A percentile compares a stretch with the other conserved stretches of the same genome.
phyloP scores from a whole-genome alignment of 1,140 invertebrate genomes.

The Pollicipes pollicipes region DNA sequence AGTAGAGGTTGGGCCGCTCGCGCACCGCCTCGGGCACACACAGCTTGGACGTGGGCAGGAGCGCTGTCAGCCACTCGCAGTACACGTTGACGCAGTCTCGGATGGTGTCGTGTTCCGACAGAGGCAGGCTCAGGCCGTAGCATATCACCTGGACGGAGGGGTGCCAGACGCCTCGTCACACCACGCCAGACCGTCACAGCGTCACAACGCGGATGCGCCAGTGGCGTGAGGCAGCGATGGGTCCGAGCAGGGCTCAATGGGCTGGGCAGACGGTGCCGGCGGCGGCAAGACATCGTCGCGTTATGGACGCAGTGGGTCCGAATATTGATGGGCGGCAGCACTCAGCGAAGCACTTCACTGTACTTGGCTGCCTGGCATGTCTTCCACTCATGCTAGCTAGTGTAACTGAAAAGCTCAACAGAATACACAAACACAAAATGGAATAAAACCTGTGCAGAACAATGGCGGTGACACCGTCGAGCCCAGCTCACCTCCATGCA shows the following conservation, averaged over 20 bases:
- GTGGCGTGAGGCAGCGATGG: background rate
- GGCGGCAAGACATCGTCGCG: too few relatives aligned
- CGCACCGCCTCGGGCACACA: slow-evolving; percentile 67
- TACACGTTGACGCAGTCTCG: slow-evolving; percentile 92
- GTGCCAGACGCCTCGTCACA: slow-evolving; percentile 3
- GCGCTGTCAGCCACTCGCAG: slow-evolving; percentile 83
- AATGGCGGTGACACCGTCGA: background rate
- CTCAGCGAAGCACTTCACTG: background rate
- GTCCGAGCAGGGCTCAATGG: too few relatives aligned
- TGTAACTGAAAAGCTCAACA: background rate
- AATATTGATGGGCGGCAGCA: background rate
- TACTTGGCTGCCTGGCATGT: background rate
- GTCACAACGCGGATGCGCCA: background rate
- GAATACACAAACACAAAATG: background rate
- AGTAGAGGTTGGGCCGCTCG: slow-evolving; percentile 79
- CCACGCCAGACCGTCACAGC: background rate
- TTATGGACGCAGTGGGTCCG: background rate
- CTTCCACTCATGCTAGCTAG: background rate
- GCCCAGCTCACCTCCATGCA: slow-evolving; percentile 32
- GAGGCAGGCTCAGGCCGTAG: slow-evolving; percentile 72
- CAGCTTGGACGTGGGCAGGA: slow-evolving; percentile 59
- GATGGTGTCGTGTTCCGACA: slow-evolving; percentile 80
- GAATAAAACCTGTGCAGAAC: background rate
- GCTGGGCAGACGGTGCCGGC: too few relatives aligned
- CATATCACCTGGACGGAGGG: slow-evolving; percentile 52